A percentile compares a stretch with the other conserved stretches of the same genome.
Evolutionary conservation across 1,140 invertebrate species (phyloP).

Genomic region (Brachionus angularis): DNA sequence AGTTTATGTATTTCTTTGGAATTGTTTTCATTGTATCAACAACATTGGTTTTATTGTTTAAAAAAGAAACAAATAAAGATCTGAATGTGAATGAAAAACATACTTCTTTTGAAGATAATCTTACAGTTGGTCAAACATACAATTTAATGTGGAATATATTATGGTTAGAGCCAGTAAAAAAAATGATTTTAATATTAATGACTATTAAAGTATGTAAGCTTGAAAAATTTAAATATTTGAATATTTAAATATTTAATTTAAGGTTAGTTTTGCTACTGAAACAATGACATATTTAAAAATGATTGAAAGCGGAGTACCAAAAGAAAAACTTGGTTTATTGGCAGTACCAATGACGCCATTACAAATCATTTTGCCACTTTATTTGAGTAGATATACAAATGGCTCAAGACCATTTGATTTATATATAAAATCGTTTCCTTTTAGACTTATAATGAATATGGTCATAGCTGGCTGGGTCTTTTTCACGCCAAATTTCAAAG

Average conservation of each 20-base stretch:
- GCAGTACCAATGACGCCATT: conserved; percentile 82
- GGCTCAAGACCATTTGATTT: conserved; percentile 81
- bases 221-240: conserved; percentile 16
- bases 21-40: conserved; percentile 83
- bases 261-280: conserved; percentile 93
- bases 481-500: conserved; percentile 33
- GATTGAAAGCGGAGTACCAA: conserved; percentile 88
- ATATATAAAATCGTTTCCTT: conserved; percentile 82
- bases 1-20: conserved; percentile 40
- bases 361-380: conserved; percentile 84
- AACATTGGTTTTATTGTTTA: conserved; percentile 80
- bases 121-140: conserved; percentile 23
- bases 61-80: conserved; percentile 72
- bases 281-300: conserved; percentile 88
- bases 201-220: conserved; percentile 74
- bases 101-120: conserved; percentile 1
- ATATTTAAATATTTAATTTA: conserved; percentile 52
- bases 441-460: conserved; percentile 58
- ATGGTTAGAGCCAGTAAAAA: conserved; percentile 68
- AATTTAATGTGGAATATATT: conserved; percentile 28
- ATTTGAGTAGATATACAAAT: conserved; percentile 79
- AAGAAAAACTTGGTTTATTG: conserved; percentile 85
- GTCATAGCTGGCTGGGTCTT: conserved; percentile 27
- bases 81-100: conserved; percentile 19
- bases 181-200: conserved; percentile 73